Conservation (phyloP, 2,888 invertebrate genomes). For the Seira ritae region DNA sequence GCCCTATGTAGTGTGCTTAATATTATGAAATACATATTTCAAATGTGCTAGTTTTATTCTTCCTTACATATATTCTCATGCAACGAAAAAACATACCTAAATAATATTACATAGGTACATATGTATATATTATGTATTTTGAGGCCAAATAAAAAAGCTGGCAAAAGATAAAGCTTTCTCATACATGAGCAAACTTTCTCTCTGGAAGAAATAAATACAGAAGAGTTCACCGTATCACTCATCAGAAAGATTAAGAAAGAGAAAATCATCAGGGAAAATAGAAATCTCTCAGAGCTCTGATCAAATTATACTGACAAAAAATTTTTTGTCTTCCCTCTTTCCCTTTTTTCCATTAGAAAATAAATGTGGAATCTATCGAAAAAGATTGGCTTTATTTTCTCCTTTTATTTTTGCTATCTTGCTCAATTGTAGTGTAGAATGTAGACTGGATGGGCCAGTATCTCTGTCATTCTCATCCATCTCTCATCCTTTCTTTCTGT, state of each 20-base stretch:
- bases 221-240: conserved; percentile 58
- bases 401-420: conserved; percentile 4
- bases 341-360: conserved; percentile 20
- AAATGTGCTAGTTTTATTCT: no score
- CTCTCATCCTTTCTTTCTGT: conserved; percentile 19
- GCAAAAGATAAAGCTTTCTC: no score
- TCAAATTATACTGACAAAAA: conserved; percentile 66
- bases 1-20: no score
- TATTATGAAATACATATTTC: no score
- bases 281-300: conserved; percentile 63
- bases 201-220: not conserved
- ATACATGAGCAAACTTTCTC: no score
- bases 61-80: no score
- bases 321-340: conserved; percentile 39
- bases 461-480: conserved; percentile 39
- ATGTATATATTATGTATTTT: no score
- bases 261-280: conserved; percentile 62
- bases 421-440: conserved; percentile 19
- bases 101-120: no score
- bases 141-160: no score
- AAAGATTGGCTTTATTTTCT: conserved; percentile 45
- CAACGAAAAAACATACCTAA: no score
- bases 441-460: not conserved
- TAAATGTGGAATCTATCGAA: conserved; percentile 50
- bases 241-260: conserved; percentile 64